Percentiles rank a stretch among this genome's conserved stretches.
phyloP scores from a whole-genome alignment of 2,797 vertebrate species.

The Loriculus beryllinus region DNA sequence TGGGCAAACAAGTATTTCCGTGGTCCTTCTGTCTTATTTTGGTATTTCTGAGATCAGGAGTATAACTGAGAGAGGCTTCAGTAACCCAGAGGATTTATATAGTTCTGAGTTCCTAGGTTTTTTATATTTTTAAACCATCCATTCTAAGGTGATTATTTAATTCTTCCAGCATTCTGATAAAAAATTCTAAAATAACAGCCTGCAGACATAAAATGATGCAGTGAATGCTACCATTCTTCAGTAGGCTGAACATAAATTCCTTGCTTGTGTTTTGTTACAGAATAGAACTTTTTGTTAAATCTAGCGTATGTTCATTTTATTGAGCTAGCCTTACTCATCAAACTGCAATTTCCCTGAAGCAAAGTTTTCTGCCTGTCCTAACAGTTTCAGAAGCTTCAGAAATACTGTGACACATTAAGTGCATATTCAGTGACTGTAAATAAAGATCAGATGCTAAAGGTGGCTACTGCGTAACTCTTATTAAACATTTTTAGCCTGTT shows the following conservation, averaged over 20 bases:
- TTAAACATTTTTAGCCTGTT: background rate
- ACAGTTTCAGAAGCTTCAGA: background rate
- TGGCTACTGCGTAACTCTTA: background rate
- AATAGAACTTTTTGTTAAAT: background rate
- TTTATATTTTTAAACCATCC: background rate
- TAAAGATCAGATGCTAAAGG: background rate
- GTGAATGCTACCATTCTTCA: background rate
- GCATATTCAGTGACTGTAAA: background rate
- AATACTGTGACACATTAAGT: background rate
- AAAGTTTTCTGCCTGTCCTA: background rate
- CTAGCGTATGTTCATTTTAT: background rate
- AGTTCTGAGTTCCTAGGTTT: background rate
- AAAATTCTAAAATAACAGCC: fast-evolving
- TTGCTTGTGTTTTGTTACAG: background rate
- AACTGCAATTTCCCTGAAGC: background rate
- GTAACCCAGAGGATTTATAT: background rate
- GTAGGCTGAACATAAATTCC: background rate
- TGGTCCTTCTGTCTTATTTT: background rate
- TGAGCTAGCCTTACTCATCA: background rate
- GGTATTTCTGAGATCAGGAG: background rate
- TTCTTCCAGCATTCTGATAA: background rate
- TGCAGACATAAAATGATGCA: background rate
- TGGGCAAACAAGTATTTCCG: background rate
- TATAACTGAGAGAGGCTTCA: background rate
- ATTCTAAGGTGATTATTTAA: background rate